Conservation (phyloP, 2,888 invertebrate species). For the Drosophila meridiana region DNA sequence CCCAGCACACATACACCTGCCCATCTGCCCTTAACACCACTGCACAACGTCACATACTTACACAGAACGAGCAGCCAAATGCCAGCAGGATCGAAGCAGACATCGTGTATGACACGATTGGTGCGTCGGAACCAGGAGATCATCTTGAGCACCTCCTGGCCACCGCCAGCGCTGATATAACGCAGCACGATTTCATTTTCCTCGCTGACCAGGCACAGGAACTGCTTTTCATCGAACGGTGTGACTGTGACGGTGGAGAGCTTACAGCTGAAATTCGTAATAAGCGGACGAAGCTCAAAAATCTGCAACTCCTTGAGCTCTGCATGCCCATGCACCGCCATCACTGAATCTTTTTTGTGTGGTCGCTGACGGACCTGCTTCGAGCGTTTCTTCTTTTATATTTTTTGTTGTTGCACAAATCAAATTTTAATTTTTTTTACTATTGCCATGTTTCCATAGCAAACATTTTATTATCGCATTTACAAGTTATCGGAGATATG, state of each 20-base stretch:
- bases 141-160: constrained; percentile 83
- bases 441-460: constrained; percentile 57
- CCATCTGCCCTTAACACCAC: not conserved
- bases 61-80: constrained; percentile 85
- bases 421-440: constrained; percentile 61
- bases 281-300: constrained; percentile 83
- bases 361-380: constrained; percentile 35
- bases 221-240: constrained; percentile 82
- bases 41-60: constrained; percentile 71
- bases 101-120: constrained; percentile 87
- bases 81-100: constrained; percentile 94
- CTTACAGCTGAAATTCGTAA: constrained; percentile 84
- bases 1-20: not conserved
- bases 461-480: constrained; percentile 52
- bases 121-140: constrained; percentile 84
- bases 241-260: constrained; percentile 83
- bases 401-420: constrained; percentile 56
- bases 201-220: constrained; percentile 84
- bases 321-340: constrained; percentile 64
- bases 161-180: constrained; percentile 78
- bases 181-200: constrained; percentile 84
- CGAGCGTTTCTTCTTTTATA: constrained; percentile 25
- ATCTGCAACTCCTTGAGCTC: constrained; percentile 80
- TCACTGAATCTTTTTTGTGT: constrained; percentile 45
- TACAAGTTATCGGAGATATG: constrained; percentile 30